Conservation (phyloP, 2,888 invertebrate genomes). For the Leptarthrus brevirostris region DNA sequence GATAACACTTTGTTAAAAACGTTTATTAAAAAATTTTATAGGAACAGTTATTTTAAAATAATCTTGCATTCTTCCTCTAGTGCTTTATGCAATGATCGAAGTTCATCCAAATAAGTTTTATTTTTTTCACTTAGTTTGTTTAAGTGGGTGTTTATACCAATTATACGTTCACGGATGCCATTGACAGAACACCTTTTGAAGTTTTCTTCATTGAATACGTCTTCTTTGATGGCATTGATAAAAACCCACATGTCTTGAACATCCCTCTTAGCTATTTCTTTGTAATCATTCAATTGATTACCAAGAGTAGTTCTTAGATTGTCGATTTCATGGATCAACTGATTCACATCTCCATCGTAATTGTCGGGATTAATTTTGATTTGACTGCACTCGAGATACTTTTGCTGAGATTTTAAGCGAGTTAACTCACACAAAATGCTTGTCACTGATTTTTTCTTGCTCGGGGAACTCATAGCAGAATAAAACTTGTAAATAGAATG, state of each 20-base stretch:
- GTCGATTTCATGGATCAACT: conserved; percentile 61
- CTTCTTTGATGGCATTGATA: conserved; percentile 60
- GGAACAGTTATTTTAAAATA: conserved; percentile 57
- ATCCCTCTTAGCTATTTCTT: conserved; percentile 57
- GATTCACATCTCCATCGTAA: conserved; percentile 55
- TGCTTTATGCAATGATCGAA: conserved; percentile 56
- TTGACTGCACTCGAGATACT: conserved; percentile 65
- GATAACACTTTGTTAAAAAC: too few relatives aligned
- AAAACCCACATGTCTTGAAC: conserved; percentile 62
- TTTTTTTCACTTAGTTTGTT: conserved; percentile 60
- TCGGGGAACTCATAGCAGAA: conserved; percentile 9
- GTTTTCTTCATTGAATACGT: conserved; percentile 59
- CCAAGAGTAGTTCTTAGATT: conserved; percentile 59
- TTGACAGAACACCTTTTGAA: conserved; percentile 59
- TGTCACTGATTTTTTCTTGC: conserved; percentile 58
- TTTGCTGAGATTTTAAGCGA: conserved; percentile 65
- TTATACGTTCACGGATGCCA: conserved; percentile 61
- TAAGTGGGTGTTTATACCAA: conserved; percentile 60
- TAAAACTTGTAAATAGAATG: background rate
- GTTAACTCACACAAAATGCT: conserved; percentile 63
- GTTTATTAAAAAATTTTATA: conserved; percentile 7
- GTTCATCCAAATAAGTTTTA: conserved; percentile 56
- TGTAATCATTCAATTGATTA: conserved; percentile 57
- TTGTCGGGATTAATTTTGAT: conserved; percentile 62
- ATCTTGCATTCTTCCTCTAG: conserved; percentile 58